Base-by-base conservation (phyloP, 2,888 invertebrate species). In the Argyra leucocephala region DNA sequence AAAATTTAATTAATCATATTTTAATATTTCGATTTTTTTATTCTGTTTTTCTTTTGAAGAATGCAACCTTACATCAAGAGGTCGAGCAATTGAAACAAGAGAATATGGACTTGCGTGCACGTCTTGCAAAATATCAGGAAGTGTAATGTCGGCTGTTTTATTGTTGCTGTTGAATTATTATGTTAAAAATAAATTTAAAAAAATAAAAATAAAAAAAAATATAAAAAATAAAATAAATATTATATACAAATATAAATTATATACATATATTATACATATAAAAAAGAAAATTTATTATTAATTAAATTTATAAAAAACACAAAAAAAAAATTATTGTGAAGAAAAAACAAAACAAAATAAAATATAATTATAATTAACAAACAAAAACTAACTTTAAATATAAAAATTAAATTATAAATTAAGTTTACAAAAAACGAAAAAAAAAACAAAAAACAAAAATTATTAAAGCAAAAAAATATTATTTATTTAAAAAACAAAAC, bases 51-150 rank as follows among this genome's bases (percentile, higher is more conserved):
- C 9, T 61, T 68, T 82, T 83, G 63, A 83, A 93, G 92, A 93
- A 93, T 77, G 86, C 91, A 85, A 90, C 90, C 76, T 84, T 93
- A 78, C 89, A 92, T 76, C 91, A 91, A 83, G 93, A 93, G 81
- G 83, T 93, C 78, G 93, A 93, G 82, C 86, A 91, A 82, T 84
- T 93, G 81, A 92, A 93, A 84, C 93, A 92, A 82, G 93, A 93
- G 82, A 93, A 93, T 80, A 86, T 90, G 84, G 86, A 91, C 81
- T 83, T 93, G 80, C 89, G 92, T 80, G 91, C 92, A 81, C 91
- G 91, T 84, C 83, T 92, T 82, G 88, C 91, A 77, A 92, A 92
- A 83, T 91, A 88, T 83, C 88, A 90, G 83, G 91, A 91, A 81
- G 89, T 90, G 81, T 79, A 79, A 79, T 79, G 74, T 72, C 73